Base-by-base conservation (phyloP, 2,113 vertebrate species). In the Spea multiplicata region DNA sequence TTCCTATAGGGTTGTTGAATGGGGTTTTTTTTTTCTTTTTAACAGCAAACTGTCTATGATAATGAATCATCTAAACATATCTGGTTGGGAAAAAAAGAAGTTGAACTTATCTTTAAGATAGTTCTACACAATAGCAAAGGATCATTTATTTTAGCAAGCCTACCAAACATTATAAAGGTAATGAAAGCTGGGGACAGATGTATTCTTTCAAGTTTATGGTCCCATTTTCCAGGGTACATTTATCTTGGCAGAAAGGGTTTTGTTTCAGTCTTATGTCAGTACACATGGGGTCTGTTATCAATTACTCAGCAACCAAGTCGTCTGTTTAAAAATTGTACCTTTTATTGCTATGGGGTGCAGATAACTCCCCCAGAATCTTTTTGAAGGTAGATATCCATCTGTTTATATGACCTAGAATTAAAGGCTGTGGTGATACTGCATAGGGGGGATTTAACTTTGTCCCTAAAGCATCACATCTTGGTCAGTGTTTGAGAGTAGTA, bases 221-320 rank as follows among this genome's bases (percentile, higher is more conserved):
- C 83, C 53, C 81, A 82, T 84, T 87, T 87, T 86, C 77, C 71
- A 82, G 85, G 59, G 81, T 83, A 86, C 84, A 86, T 87, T 88
- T 88, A 86, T 89, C 83, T 89, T 88, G 88, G 86, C 85, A 81
- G 83, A 85, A 66, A 78, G 61, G 82, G 73, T 76, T 85, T 86
- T 83, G 78, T 86, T 87, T 86, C 88, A 84, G 80, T 59, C 30
- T 45, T 8, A 30, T 71, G 74, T 84, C 81, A 82, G 84, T 82
- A 81, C 81, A 82, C 65, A 82, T 88, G 83, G 72, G 65, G 69
- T 78, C 86, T 86, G 80, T 77, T 86, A 86, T 85, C 87, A 83
- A 86, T 88, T 86, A 82, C 80, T 82, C 71, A 80, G 77, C 65
- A 85, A 73, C 9, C 74, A 55, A 82, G 12, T 65, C 44, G 62